Base-by-base conservation (phyloP, 2,797 vertebrate species). In the Zalophus californianus region DNA sequence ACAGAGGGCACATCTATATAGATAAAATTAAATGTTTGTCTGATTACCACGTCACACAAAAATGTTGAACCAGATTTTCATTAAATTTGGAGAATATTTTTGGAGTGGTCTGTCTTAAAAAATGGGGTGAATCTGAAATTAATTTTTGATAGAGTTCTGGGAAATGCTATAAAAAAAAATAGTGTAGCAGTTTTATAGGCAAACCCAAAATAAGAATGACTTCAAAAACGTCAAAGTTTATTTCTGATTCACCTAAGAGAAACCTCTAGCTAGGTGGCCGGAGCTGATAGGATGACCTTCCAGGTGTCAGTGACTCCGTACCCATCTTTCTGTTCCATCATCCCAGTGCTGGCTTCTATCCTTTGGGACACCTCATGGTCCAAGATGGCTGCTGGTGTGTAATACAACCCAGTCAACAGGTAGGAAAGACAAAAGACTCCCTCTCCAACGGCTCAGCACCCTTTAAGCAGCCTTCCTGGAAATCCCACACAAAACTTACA, bases 51-150 rank as follows among this genome's bases (percentile, higher is more conserved):
- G 68, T 73, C 52, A 90, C 48, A 52, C 20, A 78, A 64, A 91
- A 91, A 77, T 58, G 16, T 85, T 91, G 52, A 90, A 80, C 82
- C 44, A 90, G 44, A 68, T 94, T 93, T 94, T 97, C 11, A 23
- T 54, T 96, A 86, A 90, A 94, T 86, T 70, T 25, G n/a, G 89
- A 90, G 56, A 73, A 18, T 94, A 92, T 92, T 94, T 86, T 87
- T 21, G 32, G 52, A 7, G 32, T 38, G 20, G 38, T 54, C 92
- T 94, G 77, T 64, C 77, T 94, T 84, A 73, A 97, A 97, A 94
- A 88, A 73, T 32, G 9, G 4, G 0, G 20, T 86, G 56, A 64
- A 73, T 91, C 73, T 94, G 58, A 96, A 86, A 90, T 80, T 91
- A 38, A 93, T 86, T 91, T 95, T 94, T 80, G 13, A 91, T 21